These are phyloP conservation scores for Epirrita christyi DNA, from an alignment of 2,888 invertebrate genomes.

Conservation along the genomic window DNA sequence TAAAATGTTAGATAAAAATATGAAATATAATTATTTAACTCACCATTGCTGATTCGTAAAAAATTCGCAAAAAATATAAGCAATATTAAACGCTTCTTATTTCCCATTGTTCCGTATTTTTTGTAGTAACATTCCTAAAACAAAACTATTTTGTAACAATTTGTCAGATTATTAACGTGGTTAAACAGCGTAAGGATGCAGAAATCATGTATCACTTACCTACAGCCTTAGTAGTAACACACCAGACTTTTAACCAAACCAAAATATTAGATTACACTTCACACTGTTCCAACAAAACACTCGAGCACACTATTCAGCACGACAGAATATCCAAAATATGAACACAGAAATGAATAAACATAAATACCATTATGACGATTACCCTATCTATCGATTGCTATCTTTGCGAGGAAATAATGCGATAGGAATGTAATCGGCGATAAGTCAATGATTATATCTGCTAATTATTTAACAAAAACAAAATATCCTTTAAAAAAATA, in stretches of 20 bases:
- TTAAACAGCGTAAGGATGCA: not conserved
- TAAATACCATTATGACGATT: slow-evolving; percentile 54
- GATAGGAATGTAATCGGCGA: slow-evolving; percentile 32
- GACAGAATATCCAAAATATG: slow-evolving; percentile 49
- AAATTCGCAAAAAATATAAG: slow-evolving; percentile 36
- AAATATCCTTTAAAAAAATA: not conserved
- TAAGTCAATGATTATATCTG: slow-evolving; percentile 21
- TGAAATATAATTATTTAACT: slow-evolving; percentile 29
- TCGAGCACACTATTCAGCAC: slow-evolving; percentile 36
- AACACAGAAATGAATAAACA: slow-evolving; percentile 54
- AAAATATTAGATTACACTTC: not conserved
- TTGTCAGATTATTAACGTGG: not conserved
- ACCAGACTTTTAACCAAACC: not conserved
- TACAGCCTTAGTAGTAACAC: not conserved
- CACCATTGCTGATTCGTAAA: slow-evolving; percentile 47
- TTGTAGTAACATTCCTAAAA: slow-evolving; percentile 44
- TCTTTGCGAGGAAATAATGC: slow-evolving; percentile 64
- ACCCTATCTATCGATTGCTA: slow-evolving; percentile 67
- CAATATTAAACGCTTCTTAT: slow-evolving; percentile 32
- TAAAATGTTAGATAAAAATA: not conserved
- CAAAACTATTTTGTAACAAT: not conserved
- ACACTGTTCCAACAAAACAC: slow-evolving; percentile 13
- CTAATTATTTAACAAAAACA: slow-evolving; percentile 2
- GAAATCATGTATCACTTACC: slow-evolving; percentile 13
- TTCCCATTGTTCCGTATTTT: slow-evolving; percentile 37